A percentile compares a stretch with the other conserved stretches of the same genome.
These are phyloP conservation scores for Pachycephala philippinensis DNA, from an alignment of 2,113 vertebrate genomes.

Conservation along the genomic window DNA sequence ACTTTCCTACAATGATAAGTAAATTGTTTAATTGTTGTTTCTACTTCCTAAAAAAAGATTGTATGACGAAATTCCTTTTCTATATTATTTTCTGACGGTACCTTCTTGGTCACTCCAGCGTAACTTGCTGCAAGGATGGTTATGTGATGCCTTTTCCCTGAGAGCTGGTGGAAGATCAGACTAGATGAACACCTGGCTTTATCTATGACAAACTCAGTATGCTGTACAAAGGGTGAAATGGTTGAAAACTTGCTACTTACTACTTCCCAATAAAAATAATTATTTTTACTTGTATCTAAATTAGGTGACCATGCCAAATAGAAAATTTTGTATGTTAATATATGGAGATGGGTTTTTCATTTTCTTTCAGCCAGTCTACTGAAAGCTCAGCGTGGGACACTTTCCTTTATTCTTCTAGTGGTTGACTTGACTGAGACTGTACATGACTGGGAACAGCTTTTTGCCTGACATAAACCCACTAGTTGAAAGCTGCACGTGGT, in stretches of 20 bases:
- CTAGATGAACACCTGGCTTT: not conserved
- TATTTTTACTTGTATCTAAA: not conserved
- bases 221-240: not conserved
- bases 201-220: not conserved
- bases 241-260: not conserved
- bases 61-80: not conserved
- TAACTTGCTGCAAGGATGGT: not conserved
- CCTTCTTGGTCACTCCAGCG: not conserved
- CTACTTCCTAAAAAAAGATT: not conserved
- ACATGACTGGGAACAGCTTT: not conserved
- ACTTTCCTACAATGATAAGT: not conserved
- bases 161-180: not conserved
- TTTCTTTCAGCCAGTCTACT: not conserved
- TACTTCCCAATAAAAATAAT: not conserved
- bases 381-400: not conserved
- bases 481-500: not conserved
- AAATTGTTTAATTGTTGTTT: not conserved
- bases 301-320: not conserved
- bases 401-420: not conserved
- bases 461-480: not conserved
- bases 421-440: fast-evolving
- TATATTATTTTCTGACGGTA: not conserved
- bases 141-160: not conserved
- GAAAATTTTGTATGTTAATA: not conserved
- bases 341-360: not conserved